A percentile compares a stretch with the other conserved stretches of the same genome.
These are phyloP conservation scores for Ariopsis seemanni DNA, from an alignment of 2,113 vertebrate genomes.

Conservation along the genomic window DNA sequence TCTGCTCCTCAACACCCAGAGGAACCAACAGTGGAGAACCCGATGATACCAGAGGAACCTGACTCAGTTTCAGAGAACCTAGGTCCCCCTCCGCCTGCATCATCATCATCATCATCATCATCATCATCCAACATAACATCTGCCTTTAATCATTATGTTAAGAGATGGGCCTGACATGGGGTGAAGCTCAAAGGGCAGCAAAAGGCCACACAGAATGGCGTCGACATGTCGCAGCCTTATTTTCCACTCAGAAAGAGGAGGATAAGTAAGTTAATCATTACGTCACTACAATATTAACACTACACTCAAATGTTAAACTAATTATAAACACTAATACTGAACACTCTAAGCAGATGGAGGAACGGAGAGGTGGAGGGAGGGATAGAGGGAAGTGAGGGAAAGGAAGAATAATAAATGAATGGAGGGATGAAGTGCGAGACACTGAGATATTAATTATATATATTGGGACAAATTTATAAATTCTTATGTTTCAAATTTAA, in stretches of 20 bases:
- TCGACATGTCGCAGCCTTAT: no score
- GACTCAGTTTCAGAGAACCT: slow-evolving; percentile 74
- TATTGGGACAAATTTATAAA: no score
- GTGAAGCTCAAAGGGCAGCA: no score
- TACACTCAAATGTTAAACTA: not conserved
- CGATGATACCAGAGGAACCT: slow-evolving; percentile 69
- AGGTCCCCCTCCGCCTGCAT: slow-evolving; percentile 79
- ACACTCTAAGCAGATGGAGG: not conserved
- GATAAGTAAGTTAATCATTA: no score
- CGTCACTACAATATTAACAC: not conserved
- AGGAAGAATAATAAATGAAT: not conserved
- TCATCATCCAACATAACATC: not conserved
- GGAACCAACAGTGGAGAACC: slow-evolving; percentile 72
- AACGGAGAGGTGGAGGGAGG: no score
- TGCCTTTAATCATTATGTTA: not conserved
- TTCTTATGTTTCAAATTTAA: no score
- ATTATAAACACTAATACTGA: no score
- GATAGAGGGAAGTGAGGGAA: not conserved
- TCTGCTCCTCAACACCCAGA: slow-evolving; percentile 81
- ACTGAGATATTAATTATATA: not conserved
- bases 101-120: not conserved
- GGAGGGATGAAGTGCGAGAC: not conserved
- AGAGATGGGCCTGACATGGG: no score
- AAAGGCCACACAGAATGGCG: no score
- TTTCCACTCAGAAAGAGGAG: no score